Percentiles rank a stretch among this genome's conserved stretches.
Evolutionary conservation across 2,113 vertebrate species (phyloP).

Genomic region (Lophius piscatorius): DNA sequence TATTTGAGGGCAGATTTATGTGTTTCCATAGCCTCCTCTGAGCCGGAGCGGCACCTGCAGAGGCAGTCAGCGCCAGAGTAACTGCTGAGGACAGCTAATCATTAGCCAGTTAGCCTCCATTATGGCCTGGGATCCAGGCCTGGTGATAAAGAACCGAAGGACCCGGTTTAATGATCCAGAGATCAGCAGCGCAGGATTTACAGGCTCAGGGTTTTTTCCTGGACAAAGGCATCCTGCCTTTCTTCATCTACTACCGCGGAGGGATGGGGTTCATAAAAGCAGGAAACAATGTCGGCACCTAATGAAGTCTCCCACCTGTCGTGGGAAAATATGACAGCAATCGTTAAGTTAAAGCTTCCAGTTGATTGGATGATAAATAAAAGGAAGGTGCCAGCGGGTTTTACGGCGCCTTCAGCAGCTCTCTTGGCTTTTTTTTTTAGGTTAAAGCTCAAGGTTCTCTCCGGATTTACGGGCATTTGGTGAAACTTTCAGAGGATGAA

Average conservation of each 20-base stretch:
- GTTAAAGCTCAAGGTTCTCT: slow-evolving; percentile 13
- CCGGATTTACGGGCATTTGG: slow-evolving; percentile 9
- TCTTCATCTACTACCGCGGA: slow-evolving; percentile 45
- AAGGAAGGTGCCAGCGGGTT: slow-evolving; percentile 37
- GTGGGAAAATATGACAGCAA: slow-evolving; percentile 41
- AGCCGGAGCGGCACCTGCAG: slow-evolving; percentile 32
- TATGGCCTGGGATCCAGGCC: slow-evolving; percentile 63
- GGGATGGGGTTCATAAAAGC: slow-evolving; percentile 66
- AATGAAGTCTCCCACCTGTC: slow-evolving; percentile 56
- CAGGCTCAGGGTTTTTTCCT: slow-evolving; percentile 47
- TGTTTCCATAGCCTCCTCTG: slow-evolving; percentile 46
- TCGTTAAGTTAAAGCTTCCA: slow-evolving; percentile 22
- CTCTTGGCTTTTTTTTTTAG: slow-evolving; percentile 31
- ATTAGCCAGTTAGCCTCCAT: slow-evolving; percentile 77
- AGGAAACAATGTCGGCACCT: slow-evolving; percentile 54
- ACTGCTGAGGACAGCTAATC: slow-evolving; percentile 72
- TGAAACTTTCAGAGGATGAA: slow-evolving; percentile 32
- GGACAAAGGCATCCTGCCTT: slow-evolving; percentile 64
- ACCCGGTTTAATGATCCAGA: slow-evolving; percentile 73
- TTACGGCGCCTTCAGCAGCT: slow-evolving; percentile 37
- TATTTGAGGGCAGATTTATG: slow-evolving; percentile 42
- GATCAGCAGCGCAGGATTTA: slow-evolving; percentile 75
- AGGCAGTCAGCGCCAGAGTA: slow-evolving; percentile 39
- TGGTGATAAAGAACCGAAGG: slow-evolving; percentile 71
- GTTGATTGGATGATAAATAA: slow-evolving; percentile 68